phyloP scores from a whole-genome alignment of 1,140 invertebrate species.

The Apis dorsata region DNA sequence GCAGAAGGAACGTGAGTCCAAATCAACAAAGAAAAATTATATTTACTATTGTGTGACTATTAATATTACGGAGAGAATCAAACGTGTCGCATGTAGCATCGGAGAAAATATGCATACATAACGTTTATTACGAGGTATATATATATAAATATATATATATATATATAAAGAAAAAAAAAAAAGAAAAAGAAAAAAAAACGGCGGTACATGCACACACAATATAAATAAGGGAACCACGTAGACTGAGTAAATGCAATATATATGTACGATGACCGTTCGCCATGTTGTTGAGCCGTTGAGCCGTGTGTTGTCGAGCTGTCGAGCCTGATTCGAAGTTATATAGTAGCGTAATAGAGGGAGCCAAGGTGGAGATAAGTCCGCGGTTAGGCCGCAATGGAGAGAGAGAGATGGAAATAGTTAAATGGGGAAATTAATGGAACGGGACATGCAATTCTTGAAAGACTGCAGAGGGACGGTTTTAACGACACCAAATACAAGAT shows the following conservation, averaged over 20 bases:
- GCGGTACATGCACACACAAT: slow-evolving; percentile 54
- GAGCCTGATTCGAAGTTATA: slow-evolving; percentile 61
- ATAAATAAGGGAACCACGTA: slow-evolving; percentile 77
- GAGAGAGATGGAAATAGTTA: not conserved
- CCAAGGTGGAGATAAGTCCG: slow-evolving; percentile 35
- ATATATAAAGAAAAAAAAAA: no score
- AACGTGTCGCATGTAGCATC: slow-evolving; percentile 56
- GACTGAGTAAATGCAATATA: slow-evolving; percentile 81
- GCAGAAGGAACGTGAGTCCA: slow-evolving; percentile 52
- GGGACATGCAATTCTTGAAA: slow-evolving; percentile 75
- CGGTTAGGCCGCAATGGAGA: slow-evolving; percentile 18
- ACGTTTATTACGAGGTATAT: not conserved
- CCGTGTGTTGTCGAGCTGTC: slow-evolving; percentile 62
- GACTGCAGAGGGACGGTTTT: slow-evolving; percentile 79
- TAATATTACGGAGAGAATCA: slow-evolving; percentile 63
- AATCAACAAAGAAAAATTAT: slow-evolving; percentile 61
- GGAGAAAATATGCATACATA: slow-evolving; percentile 8
- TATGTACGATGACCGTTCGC: slow-evolving; percentile 77
- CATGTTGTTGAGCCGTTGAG: slow-evolving; percentile 76
- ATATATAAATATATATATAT: no score
- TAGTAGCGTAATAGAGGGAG: slow-evolving; percentile 38
- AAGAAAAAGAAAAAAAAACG: slow-evolving; percentile 1
- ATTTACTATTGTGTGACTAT: slow-evolving; percentile 66
- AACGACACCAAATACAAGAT: slow-evolving; percentile 82
- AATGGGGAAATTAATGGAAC: slow-evolving; percentile 45